Base-by-base conservation (phyloP, 2,113 vertebrate species). In the Trogon surrucura region DNA sequence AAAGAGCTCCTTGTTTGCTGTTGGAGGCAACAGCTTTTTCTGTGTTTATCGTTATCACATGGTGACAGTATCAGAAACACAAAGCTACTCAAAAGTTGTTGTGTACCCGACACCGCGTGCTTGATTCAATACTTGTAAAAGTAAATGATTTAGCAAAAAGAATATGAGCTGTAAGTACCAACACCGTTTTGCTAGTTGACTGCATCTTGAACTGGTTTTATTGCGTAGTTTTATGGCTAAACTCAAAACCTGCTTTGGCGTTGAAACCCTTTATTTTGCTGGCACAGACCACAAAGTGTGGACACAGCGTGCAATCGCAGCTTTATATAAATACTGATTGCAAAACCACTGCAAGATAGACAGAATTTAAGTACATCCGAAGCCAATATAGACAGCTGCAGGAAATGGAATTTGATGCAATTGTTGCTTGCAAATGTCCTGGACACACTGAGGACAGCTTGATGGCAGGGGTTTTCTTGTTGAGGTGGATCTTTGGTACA, bases 41-140 rank as follows among this genome's bases (percentile, higher is more conserved):
- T 53, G 4, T 82, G 29, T 71, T 93, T 83, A 44, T 23, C 3
- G 0, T 47, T 81, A 44, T 71, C 72, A 73, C 10, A 26, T 21
- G 74, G 54, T 44, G 72, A 85, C 25, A 72, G 34, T 44, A 53
- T 10, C n/a, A 94, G 82, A 62, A 80, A 93, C 67, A 80, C 22
- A 62, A 89, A 91, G 22, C 29, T 77, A 36, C 44, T 80, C 38
- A 56, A 12, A 61, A 66, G 29, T 48, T 74, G 45, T 69, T 60
- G 32, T 58, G 12, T 72, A 77, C 36, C 54, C 69, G 57, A 80
- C 50, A 60, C 53, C 14, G 9, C 29, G 70, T 38, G 26, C 45
- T 53, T 80, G 48, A 80, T 93, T 74, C 94, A 94, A 74, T 88
- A 64, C 65, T 74, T 74, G 20, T 45, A 66, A 66, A 83, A 90